Evolutionary conservation across 35 echinoderm and acorn worm species (phyloP).

Genomic region (Heliocidaris erythrogramma): DNA sequence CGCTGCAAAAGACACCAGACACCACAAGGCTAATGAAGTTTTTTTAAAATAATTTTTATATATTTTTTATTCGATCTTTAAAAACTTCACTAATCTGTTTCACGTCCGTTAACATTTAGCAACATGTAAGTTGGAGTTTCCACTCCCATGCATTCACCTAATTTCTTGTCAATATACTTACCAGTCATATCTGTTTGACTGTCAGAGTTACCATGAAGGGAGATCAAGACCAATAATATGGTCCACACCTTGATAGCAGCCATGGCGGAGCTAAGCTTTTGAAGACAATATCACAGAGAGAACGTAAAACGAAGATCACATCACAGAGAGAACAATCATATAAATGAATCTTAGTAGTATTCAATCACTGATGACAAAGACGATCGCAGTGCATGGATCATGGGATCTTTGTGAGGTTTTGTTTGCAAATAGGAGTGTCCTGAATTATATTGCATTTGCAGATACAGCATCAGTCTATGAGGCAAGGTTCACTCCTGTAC

Average conservation of each 20-base stretch:
- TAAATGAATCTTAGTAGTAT: not conserved
- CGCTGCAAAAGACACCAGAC: no score
- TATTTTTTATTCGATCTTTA: no score
- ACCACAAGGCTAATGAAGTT: no score
- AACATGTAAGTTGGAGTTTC: no score
- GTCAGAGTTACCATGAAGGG: not conserved
- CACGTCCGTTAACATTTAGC: no score
- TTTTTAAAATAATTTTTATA: no score
- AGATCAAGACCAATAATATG: not conserved
- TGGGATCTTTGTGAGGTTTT: not conserved
- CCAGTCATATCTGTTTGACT: not conserved
- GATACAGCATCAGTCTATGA: not conserved
- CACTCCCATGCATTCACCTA: no score
- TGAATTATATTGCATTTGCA: not conserved
- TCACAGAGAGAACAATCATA: not conserved
- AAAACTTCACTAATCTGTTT: no score
- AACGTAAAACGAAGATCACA: not conserved
- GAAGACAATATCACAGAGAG: not conserved
- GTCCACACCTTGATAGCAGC: not conserved
- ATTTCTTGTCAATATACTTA: not conserved
- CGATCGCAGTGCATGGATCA: not conserved
- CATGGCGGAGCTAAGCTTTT: not conserved
- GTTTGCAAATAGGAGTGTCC: not conserved
- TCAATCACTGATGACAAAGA: not conserved
- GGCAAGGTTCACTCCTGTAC: not conserved